Conservation (phyloP, 2,113 vertebrate genomes). For the Prinia subflava region DNA sequence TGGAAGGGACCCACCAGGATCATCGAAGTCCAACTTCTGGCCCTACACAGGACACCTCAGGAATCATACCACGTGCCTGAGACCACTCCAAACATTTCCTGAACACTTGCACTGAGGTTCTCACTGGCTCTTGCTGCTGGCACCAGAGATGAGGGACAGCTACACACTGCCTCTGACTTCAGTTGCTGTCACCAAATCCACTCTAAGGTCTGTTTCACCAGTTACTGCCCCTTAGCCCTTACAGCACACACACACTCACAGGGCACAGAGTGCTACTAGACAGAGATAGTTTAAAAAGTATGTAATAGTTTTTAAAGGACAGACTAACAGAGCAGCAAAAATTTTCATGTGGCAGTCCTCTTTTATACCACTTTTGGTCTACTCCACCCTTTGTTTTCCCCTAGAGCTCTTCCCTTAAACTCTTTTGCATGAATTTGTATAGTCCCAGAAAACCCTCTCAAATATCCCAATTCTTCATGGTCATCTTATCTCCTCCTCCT, state of each 20-base stretch:
- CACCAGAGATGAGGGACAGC: background rate
- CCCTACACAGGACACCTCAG: background rate
- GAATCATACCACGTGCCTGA: background rate
- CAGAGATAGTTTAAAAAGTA: background rate
- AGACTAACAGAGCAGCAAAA: background rate
- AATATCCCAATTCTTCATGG: background rate
- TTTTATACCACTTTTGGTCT: background rate
- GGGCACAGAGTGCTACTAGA: background rate
- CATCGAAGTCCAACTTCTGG: fast-evolving
- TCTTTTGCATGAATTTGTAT: background rate
- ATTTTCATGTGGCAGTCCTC: background rate
- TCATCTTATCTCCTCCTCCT: background rate
- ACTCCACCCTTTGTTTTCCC: background rate
- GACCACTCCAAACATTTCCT: background rate
- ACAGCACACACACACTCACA: background rate
- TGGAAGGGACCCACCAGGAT: background rate
- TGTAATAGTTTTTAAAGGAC: background rate
- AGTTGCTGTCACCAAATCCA: background rate
- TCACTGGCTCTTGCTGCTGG: background rate
- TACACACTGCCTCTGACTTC: background rate
- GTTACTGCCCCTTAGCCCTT: background rate
- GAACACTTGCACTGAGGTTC: background rate
- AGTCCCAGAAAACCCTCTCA: background rate
- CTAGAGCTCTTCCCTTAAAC: background rate
- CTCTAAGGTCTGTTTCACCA: background rate